Conservation (phyloP, 2,888 invertebrate species). For the Exocentrus adspersus region DNA sequence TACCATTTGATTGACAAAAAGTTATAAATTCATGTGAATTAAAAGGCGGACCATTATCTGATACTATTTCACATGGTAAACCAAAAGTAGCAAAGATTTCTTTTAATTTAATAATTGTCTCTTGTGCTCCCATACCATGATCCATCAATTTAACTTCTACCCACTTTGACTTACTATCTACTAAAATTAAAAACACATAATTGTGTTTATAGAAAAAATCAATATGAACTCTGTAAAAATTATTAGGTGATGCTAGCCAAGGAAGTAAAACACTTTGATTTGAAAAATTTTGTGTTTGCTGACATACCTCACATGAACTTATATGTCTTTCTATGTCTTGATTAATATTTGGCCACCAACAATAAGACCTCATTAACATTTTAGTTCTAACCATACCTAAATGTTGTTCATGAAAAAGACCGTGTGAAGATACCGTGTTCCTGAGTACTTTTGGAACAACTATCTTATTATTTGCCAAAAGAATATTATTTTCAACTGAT, state of each 20-base stretch:
- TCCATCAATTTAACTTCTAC: conserved; percentile 43
- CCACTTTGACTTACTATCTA: conserved; percentile 43
- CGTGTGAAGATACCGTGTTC: conserved; percentile 25
- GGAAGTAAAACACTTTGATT: conserved; percentile 27
- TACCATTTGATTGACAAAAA: conserved; percentile 46
- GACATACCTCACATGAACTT: conserved; percentile 35
- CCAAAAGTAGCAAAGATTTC: conserved; percentile 41
- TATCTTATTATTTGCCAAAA: conserved; percentile 33
- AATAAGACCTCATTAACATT: conserved; percentile 38
- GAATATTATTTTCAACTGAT: conserved; percentile 37
- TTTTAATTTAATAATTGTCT: conserved; percentile 29
- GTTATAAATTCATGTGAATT: conserved; percentile 37
- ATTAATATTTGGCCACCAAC: conserved; percentile 42
- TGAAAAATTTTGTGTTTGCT: conserved; percentile 36
- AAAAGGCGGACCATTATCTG: conserved; percentile 46
- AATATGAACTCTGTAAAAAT: conserved; percentile 36
- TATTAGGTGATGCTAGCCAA: conserved; percentile 34
- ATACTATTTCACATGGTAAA: conserved; percentile 38
- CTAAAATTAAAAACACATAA: conserved; percentile 34
- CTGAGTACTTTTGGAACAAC: conserved; percentile 31
- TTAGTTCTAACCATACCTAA: conserved; percentile 40
- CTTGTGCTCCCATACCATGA: conserved; percentile 32
- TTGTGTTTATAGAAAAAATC: conserved; percentile 34
- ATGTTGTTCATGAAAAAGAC: conserved; percentile 41
- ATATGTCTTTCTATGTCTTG: conserved; percentile 38